A percentile compares a stretch with the other conserved stretches of the same genome.
phyloP scores from a whole-genome alignment of 64 coral and sea anemone genomes.

The Montipora cactus region DNA sequence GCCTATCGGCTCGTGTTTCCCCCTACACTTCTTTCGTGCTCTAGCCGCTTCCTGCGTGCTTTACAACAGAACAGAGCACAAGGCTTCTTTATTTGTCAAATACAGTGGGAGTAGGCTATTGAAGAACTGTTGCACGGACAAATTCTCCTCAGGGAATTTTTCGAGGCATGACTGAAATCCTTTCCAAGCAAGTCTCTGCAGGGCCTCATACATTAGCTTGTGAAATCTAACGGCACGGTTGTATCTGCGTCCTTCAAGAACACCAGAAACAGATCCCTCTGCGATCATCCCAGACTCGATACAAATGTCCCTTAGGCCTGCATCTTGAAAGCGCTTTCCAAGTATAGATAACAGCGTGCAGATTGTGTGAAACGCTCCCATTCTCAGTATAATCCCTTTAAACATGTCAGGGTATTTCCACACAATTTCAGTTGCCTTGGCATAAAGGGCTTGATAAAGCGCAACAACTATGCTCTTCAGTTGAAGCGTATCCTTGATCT shows the following conservation, averaged over 20 bases:
- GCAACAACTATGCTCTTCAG: background rate
- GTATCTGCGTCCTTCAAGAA: conserved; percentile 49
- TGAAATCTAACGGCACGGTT: conserved; percentile 61
- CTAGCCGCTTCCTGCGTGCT: too few relatives aligned
- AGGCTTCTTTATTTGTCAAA: too few relatives aligned
- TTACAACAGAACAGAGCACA: too few relatives aligned
- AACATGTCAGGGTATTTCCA: too few relatives aligned
- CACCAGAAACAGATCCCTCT: conserved; percentile 39
- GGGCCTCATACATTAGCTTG: conserved; percentile 52
- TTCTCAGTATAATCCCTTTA: background rate
- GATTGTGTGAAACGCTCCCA: too few relatives aligned
- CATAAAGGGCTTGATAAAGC: too few relatives aligned
- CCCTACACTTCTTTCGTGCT: too few relatives aligned
- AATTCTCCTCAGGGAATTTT: background rate
- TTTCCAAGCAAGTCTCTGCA: conserved; percentile 26
- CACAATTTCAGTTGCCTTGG: too few relatives aligned
- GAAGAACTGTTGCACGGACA: background rate
- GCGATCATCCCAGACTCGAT: conserved; percentile 40
- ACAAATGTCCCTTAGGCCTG: background rate
- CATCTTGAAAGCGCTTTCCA: too few relatives aligned
- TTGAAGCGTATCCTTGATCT: background rate
- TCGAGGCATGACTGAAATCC: background rate
- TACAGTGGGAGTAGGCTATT: background rate
- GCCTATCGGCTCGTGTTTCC: too few relatives aligned
- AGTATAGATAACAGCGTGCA: too few relatives aligned